Evolutionary conservation across 2,113 vertebrate species (phyloP).

Genomic region (Manacus vitellinus): DNA sequence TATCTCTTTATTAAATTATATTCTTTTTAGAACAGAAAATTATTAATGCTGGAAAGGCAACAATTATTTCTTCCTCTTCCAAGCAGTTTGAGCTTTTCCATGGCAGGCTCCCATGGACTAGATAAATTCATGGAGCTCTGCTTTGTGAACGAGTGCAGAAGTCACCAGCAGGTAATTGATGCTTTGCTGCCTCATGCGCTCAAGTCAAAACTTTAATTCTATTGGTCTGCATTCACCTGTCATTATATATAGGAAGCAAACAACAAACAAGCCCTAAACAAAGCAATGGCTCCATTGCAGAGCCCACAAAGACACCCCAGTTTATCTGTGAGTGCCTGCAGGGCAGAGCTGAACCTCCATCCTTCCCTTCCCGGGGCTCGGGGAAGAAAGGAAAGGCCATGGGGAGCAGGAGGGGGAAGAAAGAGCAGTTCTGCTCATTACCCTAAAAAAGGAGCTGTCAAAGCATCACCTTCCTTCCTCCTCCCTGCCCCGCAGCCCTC

Average conservation of each 20-base stretch:
- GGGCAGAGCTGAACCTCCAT: background rate
- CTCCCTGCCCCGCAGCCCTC: conserved; percentile 5
- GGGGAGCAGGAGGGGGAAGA: background rate
- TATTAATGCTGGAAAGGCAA: background rate
- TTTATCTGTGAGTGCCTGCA: background rate
- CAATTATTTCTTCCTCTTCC: background rate
- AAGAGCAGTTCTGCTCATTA: conserved; percentile 55
- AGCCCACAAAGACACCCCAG: background rate
- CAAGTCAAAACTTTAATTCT: background rate
- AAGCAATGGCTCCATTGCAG: background rate
- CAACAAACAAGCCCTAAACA: background rate
- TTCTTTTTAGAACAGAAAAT: background rate
- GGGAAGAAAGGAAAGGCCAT: background rate
- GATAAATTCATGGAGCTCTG: background rate
- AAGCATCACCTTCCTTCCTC: conserved; percentile 60
- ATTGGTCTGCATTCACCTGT: background rate
- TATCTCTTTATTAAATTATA: background rate
- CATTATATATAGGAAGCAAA: background rate
- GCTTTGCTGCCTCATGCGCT: background rate
- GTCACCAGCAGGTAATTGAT: background rate
- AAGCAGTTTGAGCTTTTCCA: background rate
- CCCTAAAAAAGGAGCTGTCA: conserved; percentile 61
- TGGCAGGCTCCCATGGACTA: background rate
- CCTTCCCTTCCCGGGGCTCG: background rate
- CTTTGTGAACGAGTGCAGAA: background rate